Conservation (phyloP, 2,888 invertebrate species). For the Thecophora atra region DNA sequence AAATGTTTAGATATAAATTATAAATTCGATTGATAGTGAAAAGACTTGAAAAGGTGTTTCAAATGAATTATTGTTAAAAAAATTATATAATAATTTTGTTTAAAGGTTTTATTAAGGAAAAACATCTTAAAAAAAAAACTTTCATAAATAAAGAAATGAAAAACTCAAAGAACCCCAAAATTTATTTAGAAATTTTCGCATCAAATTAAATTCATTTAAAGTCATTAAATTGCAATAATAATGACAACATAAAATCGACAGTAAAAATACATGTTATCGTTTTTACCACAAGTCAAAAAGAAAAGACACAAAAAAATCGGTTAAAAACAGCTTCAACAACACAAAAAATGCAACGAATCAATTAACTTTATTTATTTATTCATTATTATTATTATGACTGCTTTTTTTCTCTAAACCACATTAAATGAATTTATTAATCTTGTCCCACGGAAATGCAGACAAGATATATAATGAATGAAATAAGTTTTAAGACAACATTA, state of each 20-base stretch:
- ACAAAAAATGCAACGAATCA: too few species aligned
- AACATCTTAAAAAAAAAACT: too few species aligned
- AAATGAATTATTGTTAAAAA: too few species aligned
- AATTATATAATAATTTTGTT: too few species aligned
- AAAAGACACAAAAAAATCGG: too few species aligned
- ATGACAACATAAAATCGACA: constrained; percentile 27
- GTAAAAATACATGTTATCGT: constrained; percentile 24
- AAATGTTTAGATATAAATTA: too few species aligned
- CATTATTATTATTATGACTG: not conserved
- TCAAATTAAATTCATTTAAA: constrained; percentile 30
- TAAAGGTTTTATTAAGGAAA: too few species aligned
- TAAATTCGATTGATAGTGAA: too few species aligned
- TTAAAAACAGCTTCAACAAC: too few species aligned
- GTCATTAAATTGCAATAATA: constrained; percentile 28
- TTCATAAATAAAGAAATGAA: too few species aligned
- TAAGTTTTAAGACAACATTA: constrained; percentile 30
- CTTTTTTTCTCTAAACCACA: not conserved
- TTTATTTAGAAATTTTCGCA: constrained; percentile 18
- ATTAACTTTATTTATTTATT: not conserved
- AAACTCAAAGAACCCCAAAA: not conserved
- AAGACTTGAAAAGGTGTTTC: too few species aligned
- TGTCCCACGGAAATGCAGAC: constrained; percentile 35
- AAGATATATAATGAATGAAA: constrained; percentile 32
- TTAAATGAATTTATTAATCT: constrained; percentile 24
- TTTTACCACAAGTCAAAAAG: not conserved